Evolutionary conservation across 1,140 invertebrate genomes (phyloP).

Genomic region (Zeugodacus cucurbitae): DNA sequence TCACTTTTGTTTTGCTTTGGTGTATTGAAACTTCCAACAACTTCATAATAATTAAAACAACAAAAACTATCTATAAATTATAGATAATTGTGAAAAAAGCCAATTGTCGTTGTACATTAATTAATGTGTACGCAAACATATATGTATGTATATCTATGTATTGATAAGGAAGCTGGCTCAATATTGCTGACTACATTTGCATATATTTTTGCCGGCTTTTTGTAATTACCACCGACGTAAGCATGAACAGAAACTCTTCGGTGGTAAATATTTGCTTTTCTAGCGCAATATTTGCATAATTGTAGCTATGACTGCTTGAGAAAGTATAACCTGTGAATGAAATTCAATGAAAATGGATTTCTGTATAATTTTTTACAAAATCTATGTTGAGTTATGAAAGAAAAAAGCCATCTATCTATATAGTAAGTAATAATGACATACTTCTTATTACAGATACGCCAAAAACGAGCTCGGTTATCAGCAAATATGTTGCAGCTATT

Average conservation of each 20-base stretch:
- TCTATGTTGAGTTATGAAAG: too few species aligned
- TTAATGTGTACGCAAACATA: background rate
- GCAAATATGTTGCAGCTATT: background rate
- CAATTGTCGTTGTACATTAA: too few species aligned
- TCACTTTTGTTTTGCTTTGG: too few species aligned
- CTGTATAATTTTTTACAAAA: too few species aligned
- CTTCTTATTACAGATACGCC: background rate
- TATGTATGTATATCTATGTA: background rate
- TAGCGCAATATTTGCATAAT: background rate
- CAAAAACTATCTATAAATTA: too few species aligned
- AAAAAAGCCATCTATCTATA: too few species aligned
- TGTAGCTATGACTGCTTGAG: background rate
- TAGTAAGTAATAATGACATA: background rate
- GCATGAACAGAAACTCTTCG: background rate
- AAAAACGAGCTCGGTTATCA: background rate
- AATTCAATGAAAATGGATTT: background rate
- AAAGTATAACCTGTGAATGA: background rate
- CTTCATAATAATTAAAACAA: too few species aligned
- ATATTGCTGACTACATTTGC: background rate
- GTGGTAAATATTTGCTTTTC: slow-evolving; percentile 17
- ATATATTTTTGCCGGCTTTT: background rate
- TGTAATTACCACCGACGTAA: background rate
- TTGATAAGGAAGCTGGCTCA: too few species aligned
- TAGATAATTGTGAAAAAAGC: too few species aligned
- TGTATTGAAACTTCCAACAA: too few species aligned